These are phyloP conservation scores for Brachyhypopomus gauderio DNA, from an alignment of 2,113 vertebrate species.

Conservation along the genomic window DNA sequence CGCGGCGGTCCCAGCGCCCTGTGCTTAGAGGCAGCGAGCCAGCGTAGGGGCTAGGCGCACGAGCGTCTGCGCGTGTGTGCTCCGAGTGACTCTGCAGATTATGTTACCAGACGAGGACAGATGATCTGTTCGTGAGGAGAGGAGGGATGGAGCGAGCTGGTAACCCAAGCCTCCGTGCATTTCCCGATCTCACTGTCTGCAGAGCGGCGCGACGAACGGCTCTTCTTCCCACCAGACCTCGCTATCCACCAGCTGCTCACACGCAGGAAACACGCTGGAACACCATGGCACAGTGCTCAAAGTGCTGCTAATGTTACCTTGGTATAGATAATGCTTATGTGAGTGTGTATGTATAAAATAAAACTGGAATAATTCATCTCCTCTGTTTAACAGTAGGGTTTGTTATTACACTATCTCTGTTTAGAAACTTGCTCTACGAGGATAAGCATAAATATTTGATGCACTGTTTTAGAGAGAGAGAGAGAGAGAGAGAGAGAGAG, in stretches of 20 bases:
- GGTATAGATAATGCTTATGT: background rate
- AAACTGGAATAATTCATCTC: too few relatives aligned
- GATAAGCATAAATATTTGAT: conserved; percentile 53
- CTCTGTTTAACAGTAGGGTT: background rate
- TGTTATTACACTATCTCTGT: conserved; percentile 48
- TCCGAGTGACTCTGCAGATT: conserved; percentile 47
- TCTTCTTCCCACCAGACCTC: background rate
- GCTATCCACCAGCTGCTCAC: background rate
- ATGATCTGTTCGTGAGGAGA: conserved; percentile 56
- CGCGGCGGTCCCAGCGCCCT: background rate
- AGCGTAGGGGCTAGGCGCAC: background rate
- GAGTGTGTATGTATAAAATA: too few relatives aligned
- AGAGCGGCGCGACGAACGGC: background rate
- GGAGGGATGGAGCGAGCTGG: conserved; percentile 55
- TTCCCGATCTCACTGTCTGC: background rate
- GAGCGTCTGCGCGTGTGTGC: conserved; percentile 11
- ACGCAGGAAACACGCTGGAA: background rate
- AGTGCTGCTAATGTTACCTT: background rate
- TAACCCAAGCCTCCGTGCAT: conserved; percentile 15
- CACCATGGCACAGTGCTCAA: too few relatives aligned
- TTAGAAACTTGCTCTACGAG: conserved; percentile 47
- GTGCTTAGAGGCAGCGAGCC: background rate
- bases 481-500: too few relatives aligned
- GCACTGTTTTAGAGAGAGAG: conserved; percentile 26
- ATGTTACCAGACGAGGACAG: conserved; percentile 58